Evolutionary conservation across 2,888 invertebrate species (phyloP), one percentile per base, ranked within the genome.

Genomic region (Campoplex nolae): DNA sequence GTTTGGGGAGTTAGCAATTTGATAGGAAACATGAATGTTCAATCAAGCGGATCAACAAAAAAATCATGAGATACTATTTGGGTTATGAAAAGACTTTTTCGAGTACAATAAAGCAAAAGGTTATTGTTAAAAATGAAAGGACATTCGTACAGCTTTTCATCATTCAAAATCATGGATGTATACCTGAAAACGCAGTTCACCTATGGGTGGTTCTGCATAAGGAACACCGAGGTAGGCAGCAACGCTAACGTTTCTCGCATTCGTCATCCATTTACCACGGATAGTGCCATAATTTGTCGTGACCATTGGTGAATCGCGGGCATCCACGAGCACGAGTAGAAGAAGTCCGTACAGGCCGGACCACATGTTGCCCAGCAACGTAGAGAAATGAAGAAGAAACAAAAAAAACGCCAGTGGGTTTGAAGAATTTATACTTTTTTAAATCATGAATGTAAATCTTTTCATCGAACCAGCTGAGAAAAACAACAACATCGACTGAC

Each of bases 201-300:
- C 92, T 0, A 91, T 8, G 0, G 94, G 94, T 4, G 94, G 92
- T 62, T 90, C 80, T 8, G 94, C 94, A 16, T 93, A 94, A 0
- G 94, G 94, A 13, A 94, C 85, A 0, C 93, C 94, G 11, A 93
- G 90, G 86, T 91, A 94, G n/a, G 90, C 89, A 0, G 91, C 91
- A 6, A 92, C 83, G 2, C 88, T 82, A 23, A 86, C 45, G 7
- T 89, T 87, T 16, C 89, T 88, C 2, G 85, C 35, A 7, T 91
- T 92, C 16, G 81, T 84, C 18, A 86, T 75, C 92, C 90, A 92
- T 54, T 90, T 88, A 0, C 94, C 94, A 3, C 85, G 84, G 2
- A 93, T 35, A 0, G 38, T 38, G 0, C 94, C 94, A 58, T 92
- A 93, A 74, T 85, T 89, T 9, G 93, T 93, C 8, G 76, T 45